Evolutionary conservation across 2,113 vertebrate species (phyloP).

Genomic region (Muscicapa adusta): DNA sequence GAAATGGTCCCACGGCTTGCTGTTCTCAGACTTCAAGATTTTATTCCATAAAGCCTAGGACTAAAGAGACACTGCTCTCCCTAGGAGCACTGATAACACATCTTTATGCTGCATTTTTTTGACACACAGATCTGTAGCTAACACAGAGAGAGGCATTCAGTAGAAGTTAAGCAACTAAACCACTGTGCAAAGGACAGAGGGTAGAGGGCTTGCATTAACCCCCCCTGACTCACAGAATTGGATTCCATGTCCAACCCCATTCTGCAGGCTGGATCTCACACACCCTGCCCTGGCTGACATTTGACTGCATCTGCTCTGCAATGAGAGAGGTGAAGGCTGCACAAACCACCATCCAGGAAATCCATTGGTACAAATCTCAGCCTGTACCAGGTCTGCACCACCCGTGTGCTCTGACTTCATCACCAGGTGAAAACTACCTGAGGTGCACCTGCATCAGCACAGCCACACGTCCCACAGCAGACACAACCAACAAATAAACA

Average conservation of each 20-base stretch:
- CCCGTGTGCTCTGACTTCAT: rapidly evolving
- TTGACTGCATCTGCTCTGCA: background rate
- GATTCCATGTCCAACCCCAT: background rate
- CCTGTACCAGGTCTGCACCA: background rate
- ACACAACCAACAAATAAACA: background rate
- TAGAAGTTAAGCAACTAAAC: background rate
- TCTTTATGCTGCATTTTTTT: background rate
- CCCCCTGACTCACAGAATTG: background rate
- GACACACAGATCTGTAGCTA: background rate
- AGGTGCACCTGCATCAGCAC: background rate
- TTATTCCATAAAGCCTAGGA: background rate
- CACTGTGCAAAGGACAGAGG: background rate
- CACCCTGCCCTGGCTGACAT: background rate
- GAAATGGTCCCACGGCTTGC: background rate
- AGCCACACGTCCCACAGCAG: background rate
- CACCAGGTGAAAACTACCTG: background rate
- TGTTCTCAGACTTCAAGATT: background rate
- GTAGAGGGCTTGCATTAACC: background rate
- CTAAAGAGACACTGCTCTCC: background rate
- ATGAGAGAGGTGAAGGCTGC: background rate
- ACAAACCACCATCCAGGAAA: background rate
- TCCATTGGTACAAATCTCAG: background rate
- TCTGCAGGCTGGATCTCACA: background rate
- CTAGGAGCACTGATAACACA: background rate
- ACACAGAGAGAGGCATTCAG: rapidly evolving